phyloP scores from a whole-genome alignment of 2,888 invertebrate species.

The Asteroscopus sphinx region DNA sequence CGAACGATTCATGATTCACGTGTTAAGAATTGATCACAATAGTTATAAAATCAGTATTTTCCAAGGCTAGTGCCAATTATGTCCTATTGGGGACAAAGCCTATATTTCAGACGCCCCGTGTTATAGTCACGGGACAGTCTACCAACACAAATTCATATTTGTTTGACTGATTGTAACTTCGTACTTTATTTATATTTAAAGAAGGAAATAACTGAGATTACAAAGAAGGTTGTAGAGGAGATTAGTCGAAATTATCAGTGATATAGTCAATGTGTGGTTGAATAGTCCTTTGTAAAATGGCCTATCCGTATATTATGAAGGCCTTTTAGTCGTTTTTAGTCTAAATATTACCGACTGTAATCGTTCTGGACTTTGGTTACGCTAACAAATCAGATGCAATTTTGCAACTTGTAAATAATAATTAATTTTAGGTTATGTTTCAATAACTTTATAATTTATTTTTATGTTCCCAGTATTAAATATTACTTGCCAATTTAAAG shows the following conservation, averaged over 20 bases:
- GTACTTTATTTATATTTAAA: constrained; percentile 62
- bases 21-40: constrained; percentile 39
- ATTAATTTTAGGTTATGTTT: constrained; percentile 65
- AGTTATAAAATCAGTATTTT: constrained; percentile 45
- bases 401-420: constrained; percentile 55
- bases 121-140: constrained; percentile 14
- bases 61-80: constrained; percentile 47
- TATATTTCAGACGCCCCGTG: constrained; percentile 20
- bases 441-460: constrained; percentile 78
- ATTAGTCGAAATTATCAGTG: constrained; percentile 57
- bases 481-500: constrained; percentile 85
- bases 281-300: constrained; percentile 59
- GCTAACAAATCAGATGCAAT: constrained; percentile 40
- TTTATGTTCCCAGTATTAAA: constrained; percentile 83
- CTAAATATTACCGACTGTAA: constrained; percentile 47
- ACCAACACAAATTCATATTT: constrained; percentile 40
- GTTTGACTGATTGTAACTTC: constrained; percentile 66
- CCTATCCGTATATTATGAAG: constrained; percentile 59
- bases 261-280: constrained; percentile 63
- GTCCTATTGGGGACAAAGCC: constrained; percentile 21
- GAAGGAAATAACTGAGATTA: constrained; percentile 57
- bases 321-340: constrained; percentile 57
- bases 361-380: constrained; percentile 47
- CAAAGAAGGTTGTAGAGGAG: constrained; percentile 59
- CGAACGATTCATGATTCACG: constrained; percentile 27